Conservation (phyloP, 2,888 invertebrate species). For the Perizoma flavofasciatum region DNA sequence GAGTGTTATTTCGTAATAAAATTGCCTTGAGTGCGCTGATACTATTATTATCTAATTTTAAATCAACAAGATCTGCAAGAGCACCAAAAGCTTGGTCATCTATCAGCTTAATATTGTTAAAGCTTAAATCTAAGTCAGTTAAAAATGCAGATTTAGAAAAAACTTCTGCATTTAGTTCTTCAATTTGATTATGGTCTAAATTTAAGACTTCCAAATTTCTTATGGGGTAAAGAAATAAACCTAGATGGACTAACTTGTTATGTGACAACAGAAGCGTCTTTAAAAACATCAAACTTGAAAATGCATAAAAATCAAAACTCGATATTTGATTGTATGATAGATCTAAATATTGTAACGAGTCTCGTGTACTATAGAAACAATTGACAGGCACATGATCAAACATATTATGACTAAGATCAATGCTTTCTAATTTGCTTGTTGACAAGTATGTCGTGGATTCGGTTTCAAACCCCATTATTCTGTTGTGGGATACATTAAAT, state of each 20-base stretch:
- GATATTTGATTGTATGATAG: constrained; percentile 21
- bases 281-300: constrained; percentile 6
- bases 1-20: constrained; percentile 12
- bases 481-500: constrained; percentile 12
- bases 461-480: constrained; percentile 11
- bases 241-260: constrained; percentile 14
- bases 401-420: constrained; percentile 22
- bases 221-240: constrained; percentile 7
- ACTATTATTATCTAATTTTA: constrained; percentile 14
- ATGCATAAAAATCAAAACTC: constrained; percentile 14
- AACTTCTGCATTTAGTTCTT: constrained; percentile 8
- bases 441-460: not conserved
- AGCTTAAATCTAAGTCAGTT: constrained; percentile 15
- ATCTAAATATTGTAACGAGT: constrained; percentile 16
- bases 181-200: constrained; percentile 14
- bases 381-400: constrained; percentile 8
- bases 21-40: constrained; percentile 7
- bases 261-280: constrained; percentile 10
- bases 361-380: constrained; percentile 9
- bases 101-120: constrained; percentile 11
- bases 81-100: constrained; percentile 16
- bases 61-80: constrained; percentile 4
- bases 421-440: constrained; percentile 1
- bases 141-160: constrained; percentile 7
- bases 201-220: constrained; percentile 6